Evolutionary conservation across 2,113 vertebrate species (phyloP), one percentile per base, ranked within the genome.

Genomic region (Hippocampus zosterae): DNA sequence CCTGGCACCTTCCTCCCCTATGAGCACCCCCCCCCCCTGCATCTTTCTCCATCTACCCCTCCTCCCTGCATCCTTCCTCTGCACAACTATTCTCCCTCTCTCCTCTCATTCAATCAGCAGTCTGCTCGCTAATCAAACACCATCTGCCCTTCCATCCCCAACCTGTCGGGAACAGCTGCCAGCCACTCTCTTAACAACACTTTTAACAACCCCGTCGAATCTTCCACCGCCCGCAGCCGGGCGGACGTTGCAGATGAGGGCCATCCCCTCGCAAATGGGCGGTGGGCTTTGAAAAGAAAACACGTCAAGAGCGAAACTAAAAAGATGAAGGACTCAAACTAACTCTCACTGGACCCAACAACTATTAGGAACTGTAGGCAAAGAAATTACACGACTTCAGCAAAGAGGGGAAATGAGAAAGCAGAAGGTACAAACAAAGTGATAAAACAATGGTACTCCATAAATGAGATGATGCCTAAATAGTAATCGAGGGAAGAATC

Each of bases 81-180:
- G 21, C 61, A 15, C 21, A 42, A 27, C 40, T 19, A 23, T 64
- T n/a, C 63, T 46, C 63, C 63, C 42, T 27, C 69, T 79, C 81
- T 85, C 76, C 71, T 77, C 84, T 86, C 78, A 71, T 73, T 85
- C 81, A 82, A 84, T 88, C 85, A 81, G 78, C 80, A 75, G 94
- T 98, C 96, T 99, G 97, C 93, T 96, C 94, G 92, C 95, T 98
- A 97, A 98, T 99, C 96, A 99, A 99, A 98, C 96, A 96, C 96
- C 97, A 99, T 99, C 97, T 99, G 97, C 96, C 95, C 92, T 94
- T 95, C 94, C 94, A 96, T 97, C 96, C 95, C 97, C 96, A 97
- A 97, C 96, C 96, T 98, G 96, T 97, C 96, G 96, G 95, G 95
- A 97, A 96, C 97, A 98, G 97, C 97, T 99, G 97, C 96, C 96